These are phyloP conservation scores for Cyanocitta stelleri DNA, from an alignment of 2,113 vertebrate species.

Conservation along the genomic window DNA sequence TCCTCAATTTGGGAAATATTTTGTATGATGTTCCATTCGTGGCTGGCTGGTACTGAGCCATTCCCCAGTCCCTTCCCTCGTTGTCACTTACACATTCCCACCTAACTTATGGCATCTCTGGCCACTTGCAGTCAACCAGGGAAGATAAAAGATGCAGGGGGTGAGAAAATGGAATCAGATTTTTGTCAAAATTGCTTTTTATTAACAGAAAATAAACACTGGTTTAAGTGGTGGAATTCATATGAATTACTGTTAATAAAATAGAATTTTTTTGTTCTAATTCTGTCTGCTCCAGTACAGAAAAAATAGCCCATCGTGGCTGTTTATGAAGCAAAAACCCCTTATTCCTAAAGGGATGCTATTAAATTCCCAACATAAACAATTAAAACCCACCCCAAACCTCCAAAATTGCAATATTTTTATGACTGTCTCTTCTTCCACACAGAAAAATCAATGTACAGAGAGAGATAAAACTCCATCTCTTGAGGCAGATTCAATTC, in stretches of 20 bases:
- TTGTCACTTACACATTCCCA: not conserved
- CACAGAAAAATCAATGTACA: not conserved
- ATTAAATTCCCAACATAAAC: not conserved
- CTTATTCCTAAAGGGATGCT: not conserved
- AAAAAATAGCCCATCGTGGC: not conserved
- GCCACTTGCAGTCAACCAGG: not conserved
- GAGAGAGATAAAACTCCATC: not conserved
- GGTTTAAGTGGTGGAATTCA: slow-evolving; percentile 30
- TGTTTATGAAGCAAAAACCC: not conserved
- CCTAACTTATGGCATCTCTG: slow-evolving; percentile 22
- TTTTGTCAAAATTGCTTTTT: slow-evolving; percentile 80
- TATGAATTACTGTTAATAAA: slow-evolving; percentile 65
- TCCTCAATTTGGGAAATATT: not conserved
- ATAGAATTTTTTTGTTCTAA: slow-evolving; percentile 23
- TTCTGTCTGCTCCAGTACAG: not conserved
- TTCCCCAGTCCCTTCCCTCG: not conserved
- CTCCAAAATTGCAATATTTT: not conserved
- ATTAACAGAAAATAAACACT: slow-evolving; percentile 82
- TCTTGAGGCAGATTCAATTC: not conserved
- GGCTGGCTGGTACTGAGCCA: slow-evolving; percentile 33
- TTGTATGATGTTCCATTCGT: slow-evolving; percentile 16
- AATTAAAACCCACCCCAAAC: not conserved
- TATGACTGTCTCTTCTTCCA: not conserved
- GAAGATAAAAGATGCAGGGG: not conserved
- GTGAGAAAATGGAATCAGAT: slow-evolving; percentile 1